These are phyloP conservation scores for Bovichtus variegatus DNA, from an alignment of 2,797 vertebrate genomes.

Conservation along the genomic window DNA sequence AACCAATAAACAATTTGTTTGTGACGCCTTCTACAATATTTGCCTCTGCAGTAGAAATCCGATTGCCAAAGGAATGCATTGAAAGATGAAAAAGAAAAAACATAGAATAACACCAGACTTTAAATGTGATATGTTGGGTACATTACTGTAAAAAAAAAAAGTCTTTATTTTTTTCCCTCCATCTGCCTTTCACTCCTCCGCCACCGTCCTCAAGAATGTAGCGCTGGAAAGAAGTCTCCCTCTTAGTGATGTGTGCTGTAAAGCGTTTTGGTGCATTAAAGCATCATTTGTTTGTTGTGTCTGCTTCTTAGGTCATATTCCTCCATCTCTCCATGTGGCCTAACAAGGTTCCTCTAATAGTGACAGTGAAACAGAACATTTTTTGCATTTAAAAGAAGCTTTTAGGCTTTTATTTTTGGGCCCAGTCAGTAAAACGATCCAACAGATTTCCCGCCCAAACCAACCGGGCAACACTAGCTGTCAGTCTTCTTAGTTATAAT, in stretches of 20 bases:
- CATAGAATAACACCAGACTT: background rate
- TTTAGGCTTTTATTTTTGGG: background rate
- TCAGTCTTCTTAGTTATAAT: slow-evolving; percentile 6
- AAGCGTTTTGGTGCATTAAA: background rate
- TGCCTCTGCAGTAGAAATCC: background rate
- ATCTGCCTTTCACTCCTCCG: background rate
- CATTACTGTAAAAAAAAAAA: background rate
- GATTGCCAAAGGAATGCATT: background rate
- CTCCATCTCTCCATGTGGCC: background rate
- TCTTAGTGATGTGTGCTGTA: background rate
- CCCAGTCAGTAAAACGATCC: background rate
- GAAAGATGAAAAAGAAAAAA: background rate
- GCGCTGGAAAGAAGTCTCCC: background rate
- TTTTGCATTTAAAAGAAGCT: slow-evolving; percentile 1
- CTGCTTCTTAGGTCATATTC: background rate
- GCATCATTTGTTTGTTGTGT: background rate
- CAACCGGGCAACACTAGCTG: background rate
- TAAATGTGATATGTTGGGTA: background rate
- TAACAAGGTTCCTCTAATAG: background rate
- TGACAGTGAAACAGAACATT: background rate
- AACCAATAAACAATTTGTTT: background rate
- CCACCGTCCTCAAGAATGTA: background rate
- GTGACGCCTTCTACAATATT: background rate
- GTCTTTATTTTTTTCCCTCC: background rate
- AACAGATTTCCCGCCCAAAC: slow-evolving; percentile 5